These are phyloP conservation scores for Aleiodes leptofemur DNA, from an alignment of 2,888 invertebrate species.

Conservation along the genomic window DNA sequence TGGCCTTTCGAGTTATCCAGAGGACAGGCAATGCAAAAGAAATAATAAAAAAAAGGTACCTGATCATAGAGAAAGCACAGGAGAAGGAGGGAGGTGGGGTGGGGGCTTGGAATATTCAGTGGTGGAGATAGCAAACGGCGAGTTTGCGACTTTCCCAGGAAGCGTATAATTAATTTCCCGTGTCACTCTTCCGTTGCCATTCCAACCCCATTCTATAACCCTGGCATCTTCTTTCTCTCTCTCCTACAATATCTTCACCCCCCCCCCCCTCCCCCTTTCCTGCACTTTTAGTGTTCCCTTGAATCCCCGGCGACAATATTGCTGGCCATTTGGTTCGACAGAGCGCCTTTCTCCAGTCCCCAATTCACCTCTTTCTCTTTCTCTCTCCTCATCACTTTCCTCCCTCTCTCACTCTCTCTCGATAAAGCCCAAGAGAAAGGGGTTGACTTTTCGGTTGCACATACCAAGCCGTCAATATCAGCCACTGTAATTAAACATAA, in stretches of 20 bases:
- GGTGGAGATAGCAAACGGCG: conserved; percentile 53
- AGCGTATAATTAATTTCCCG: conserved; percentile 75
- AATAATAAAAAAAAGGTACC: background rate
- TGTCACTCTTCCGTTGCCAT: conserved; percentile 67
- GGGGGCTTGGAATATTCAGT: conserved; percentile 23
- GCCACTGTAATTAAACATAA: conserved; percentile 74
- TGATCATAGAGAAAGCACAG: background rate
- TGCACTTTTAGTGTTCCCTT: conserved; percentile 52
- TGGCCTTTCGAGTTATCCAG: background rate
- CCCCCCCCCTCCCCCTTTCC: no score
- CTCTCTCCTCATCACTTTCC: conserved; percentile 47
- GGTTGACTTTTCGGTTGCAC: conserved; percentile 66
- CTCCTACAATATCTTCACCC: conserved; percentile 47
- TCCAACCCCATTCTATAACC: conserved; percentile 48
- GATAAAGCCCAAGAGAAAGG: conserved; percentile 64
- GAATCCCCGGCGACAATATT: conserved; percentile 72
- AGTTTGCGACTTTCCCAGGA: conserved; percentile 68
- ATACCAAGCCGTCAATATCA: conserved; percentile 74
- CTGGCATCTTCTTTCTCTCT: conserved; percentile 41
- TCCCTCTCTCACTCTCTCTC: conserved; percentile 53
- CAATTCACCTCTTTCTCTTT: conserved; percentile 55
- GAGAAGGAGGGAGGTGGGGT: conserved; percentile 29
- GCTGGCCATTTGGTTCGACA: conserved; percentile 74
- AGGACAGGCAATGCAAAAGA: conserved; percentile 1
- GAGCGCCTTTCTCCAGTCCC: conserved; percentile 59